phyloP scores from a whole-genome alignment of 1,140 invertebrate genomes.

The Trichogramma pretiosum region DNA sequence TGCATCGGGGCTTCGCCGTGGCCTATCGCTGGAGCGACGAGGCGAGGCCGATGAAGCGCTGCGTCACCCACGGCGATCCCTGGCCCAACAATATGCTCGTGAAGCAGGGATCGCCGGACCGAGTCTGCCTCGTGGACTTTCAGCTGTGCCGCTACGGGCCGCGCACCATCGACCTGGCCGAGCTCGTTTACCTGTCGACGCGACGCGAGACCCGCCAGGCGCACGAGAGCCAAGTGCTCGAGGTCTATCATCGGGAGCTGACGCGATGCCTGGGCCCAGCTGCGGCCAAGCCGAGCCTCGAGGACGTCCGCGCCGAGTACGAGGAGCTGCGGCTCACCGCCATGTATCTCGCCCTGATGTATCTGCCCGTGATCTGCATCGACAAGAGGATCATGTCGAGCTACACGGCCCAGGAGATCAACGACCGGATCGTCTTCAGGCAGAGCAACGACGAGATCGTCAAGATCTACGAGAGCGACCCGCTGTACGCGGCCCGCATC shows the following conservation, averaged over 20 bases:
- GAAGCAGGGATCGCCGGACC: background rate
- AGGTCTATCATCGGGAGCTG: background rate
- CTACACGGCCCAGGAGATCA: background rate
- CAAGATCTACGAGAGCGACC: background rate
- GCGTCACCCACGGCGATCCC: background rate
- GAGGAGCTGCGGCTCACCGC: slow-evolving; percentile 32
- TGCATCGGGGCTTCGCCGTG: background rate
- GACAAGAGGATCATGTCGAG: background rate
- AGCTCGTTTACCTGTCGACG: background rate
- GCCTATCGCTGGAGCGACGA: background rate
- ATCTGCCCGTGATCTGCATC: slow-evolving; percentile 21
- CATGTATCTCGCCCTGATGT: slow-evolving; percentile 25
- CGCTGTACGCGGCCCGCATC: background rate
- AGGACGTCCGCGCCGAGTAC: slow-evolving; percentile 27
- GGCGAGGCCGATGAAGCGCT: background rate
- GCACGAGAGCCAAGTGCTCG: background rate
- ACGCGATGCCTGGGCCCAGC: background rate
- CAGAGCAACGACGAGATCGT: background rate
- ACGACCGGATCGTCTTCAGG: background rate
- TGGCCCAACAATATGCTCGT: background rate
- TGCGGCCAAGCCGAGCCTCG: slow-evolving; percentile 27
- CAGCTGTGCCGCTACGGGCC: background rate
- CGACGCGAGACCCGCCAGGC: background rate
- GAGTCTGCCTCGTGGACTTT: background rate
- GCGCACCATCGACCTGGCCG: background rate